These are phyloP conservation scores for Drosophila histrio DNA, from an alignment of 2,888 invertebrate species.

Conservation along the genomic window DNA sequence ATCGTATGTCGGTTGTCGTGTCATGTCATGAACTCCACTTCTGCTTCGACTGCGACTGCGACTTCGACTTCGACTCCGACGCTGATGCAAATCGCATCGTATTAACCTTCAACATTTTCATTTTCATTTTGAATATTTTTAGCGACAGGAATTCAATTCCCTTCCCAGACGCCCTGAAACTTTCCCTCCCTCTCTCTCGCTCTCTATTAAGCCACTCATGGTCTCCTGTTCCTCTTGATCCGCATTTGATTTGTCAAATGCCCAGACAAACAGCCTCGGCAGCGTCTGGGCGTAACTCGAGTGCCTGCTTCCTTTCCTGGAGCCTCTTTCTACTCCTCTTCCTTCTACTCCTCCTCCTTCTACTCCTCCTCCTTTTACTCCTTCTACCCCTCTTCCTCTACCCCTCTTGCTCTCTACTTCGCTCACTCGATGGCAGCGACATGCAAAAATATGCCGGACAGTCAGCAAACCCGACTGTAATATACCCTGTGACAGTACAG, in stretches of 20 bases:
- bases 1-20: constrained; percentile 52
- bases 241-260: constrained; percentile 73
- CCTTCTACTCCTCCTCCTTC: too few species aligned
- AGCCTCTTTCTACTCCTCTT: too few species aligned
- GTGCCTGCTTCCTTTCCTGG: background rate
- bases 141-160: constrained; percentile 52
- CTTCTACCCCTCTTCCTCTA: background rate
- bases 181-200: background rate
- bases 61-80: background rate
- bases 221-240: constrained; percentile 45
- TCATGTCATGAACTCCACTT: constrained; percentile 48
- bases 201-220: background rate
- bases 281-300: background rate
- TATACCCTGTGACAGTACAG: too few species aligned
- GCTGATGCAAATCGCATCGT: constrained; percentile 65
- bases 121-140: constrained; percentile 57
- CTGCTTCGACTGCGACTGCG: background rate
- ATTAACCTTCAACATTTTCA: constrained; percentile 76
- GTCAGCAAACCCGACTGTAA: too few species aligned
- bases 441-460: too few species aligned
- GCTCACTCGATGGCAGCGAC: background rate
- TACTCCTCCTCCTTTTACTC: background rate
- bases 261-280: constrained; percentile 30
- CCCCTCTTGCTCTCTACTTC: background rate
- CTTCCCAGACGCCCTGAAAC: background rate